Base-by-base conservation (phyloP, 2,113 vertebrate genomes). In the Oostethus manadensis region DNA sequence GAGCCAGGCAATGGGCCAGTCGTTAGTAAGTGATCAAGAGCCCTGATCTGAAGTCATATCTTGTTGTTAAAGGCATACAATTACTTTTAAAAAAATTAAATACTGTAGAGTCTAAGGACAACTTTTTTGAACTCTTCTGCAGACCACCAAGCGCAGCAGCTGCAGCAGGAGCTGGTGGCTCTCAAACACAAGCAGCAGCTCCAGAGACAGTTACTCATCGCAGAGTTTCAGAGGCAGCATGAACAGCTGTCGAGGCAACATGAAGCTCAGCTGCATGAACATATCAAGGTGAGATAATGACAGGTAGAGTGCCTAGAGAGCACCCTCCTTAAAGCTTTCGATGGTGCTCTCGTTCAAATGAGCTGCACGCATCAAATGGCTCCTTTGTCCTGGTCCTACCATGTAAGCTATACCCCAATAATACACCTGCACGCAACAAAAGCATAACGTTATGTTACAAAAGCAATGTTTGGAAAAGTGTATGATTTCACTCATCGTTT, bases 141-240 rank as follows among this genome's bases (percentile, higher is more conserved):
- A 87, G 85, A 56, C 47, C 81, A 74, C 49, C 79, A 56, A 3
- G 96, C 97, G 60, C 94, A 96, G 87, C 96, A 97, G 79, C 90
- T 98, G 58, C 97, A 98, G 85, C 94, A 97, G 88, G 97, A 98
- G 85, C 93, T 99, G 14, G 89, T 98, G 83, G 88, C 92, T 0
- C 93, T 99, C 17, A 98, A 99, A 77, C 96, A 98, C 88, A 96
- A 96, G 74, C 97, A 99, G 89, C 94, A 99, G 86, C 93, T 99
- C 64, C 97, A 99, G 90, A 83, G 95, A 40, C 97, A 99, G 88
- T 85, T 97, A 33, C 95, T 99, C 67, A 98, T 98, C 0, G 94
- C 94, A 0, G 97, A 99, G 90, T 98, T 98, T 84, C 95, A 98
- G 88, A 84, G 96, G 77, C 94, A 98, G 61, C 96, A 98, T 0